Conservation (phyloP, 2,888 invertebrate genomes). For the Callimorpha dominula region DNA sequence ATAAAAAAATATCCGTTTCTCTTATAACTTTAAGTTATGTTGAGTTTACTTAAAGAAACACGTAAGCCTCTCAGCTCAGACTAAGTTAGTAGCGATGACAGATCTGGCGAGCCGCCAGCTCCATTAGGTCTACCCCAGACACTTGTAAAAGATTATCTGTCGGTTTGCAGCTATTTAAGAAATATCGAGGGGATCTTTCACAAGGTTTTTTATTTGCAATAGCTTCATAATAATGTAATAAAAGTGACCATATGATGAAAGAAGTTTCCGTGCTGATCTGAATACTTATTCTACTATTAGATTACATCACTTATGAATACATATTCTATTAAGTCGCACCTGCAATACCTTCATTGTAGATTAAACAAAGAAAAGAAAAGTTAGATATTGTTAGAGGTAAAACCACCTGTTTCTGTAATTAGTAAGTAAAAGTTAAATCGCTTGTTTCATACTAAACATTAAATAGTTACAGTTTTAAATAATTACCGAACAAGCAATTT, state of each 20-base stretch:
- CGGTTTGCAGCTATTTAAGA: constrained; percentile 17
- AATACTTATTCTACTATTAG: too few species aligned
- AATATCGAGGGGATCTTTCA: neutral
- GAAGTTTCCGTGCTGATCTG: neutral
- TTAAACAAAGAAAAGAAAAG: too few species aligned
- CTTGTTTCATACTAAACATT: too few species aligned
- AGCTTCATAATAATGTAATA: neutral
- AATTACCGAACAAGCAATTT: neutral
- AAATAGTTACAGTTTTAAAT: too few species aligned
- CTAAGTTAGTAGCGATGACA: constrained; percentile 18
- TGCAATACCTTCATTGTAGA: too few species aligned
- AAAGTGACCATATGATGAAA: neutral
- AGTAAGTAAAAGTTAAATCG: too few species aligned
- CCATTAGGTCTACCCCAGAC: constrained; percentile 9
- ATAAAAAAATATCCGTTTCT: neutral
- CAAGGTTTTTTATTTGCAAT: neutral
- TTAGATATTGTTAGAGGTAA: too few species aligned
- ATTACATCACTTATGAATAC: neutral
- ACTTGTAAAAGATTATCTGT: constrained; percentile 19
- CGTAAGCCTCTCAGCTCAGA: constrained; percentile 6
- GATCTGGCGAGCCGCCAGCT: constrained; percentile 18
- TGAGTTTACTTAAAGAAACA: constrained; percentile 3
- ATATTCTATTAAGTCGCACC: too few species aligned
- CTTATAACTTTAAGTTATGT: constrained; percentile 9
- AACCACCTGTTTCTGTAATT: too few species aligned